Percentiles rank a stretch among this genome's conserved stretches.
Evolutionary conservation across 2,113 vertebrate species (phyloP).

Genomic region (Irena cyanogastra): DNA sequence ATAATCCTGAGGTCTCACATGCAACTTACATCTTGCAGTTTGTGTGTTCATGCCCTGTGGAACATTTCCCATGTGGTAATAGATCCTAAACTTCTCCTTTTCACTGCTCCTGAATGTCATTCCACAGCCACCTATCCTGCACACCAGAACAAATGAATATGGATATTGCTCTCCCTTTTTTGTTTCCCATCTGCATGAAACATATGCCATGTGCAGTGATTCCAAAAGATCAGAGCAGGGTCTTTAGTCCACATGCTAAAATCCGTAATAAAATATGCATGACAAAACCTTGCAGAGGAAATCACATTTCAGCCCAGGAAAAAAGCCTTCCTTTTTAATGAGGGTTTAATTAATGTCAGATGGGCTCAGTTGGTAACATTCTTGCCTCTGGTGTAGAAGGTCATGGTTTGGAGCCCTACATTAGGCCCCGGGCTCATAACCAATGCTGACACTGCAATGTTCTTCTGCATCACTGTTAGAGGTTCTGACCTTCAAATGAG

Average conservation of each 20-base stretch:
- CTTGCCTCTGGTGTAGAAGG: slow-evolving; percentile 61
- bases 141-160: slow-evolving; percentile 47
- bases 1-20: background rate
- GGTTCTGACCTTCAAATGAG: slow-evolving; percentile 62
- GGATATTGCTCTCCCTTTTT: slow-evolving; percentile 27
- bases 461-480: slow-evolving; percentile 4
- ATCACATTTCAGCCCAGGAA: slow-evolving; percentile 20
- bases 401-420: slow-evolving; percentile 55
- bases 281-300: slow-evolving; percentile 47
- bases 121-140: background rate
- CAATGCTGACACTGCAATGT: slow-evolving; percentile 64
- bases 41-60: background rate
- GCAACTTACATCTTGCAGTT: background rate
- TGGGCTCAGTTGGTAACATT: slow-evolving; percentile 55
- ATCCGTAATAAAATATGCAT: slow-evolving; percentile 54
- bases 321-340: slow-evolving; percentile 54
- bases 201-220: slow-evolving; percentile 39
- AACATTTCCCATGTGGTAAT: background rate
- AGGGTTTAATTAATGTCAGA: slow-evolving; percentile 66
- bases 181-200: slow-evolving; percentile 61
- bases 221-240: slow-evolving; percentile 56
- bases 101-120: background rate
- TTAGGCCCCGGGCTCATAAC: slow-evolving; percentile 48
- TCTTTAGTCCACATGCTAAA: slow-evolving; percentile 46
- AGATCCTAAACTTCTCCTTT: background rate